These are phyloP conservation scores for Ataeniobius toweri DNA, from an alignment of 2,797 vertebrate species.

Conservation along the genomic window DNA sequence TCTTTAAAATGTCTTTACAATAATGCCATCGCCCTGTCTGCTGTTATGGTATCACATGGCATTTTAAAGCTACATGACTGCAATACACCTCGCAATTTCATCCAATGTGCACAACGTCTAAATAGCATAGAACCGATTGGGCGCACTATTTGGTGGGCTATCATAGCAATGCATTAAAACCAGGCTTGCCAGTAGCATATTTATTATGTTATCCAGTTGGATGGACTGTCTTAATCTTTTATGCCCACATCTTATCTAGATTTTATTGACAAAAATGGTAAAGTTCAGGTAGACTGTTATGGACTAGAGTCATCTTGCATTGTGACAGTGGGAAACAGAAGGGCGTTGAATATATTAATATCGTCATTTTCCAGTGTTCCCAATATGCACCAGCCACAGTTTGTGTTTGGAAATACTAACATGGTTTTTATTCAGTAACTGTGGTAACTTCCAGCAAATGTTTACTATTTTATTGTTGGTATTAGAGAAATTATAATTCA, in stretches of 20 bases:
- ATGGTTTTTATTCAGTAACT: neutral
- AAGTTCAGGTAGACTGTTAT: neutral
- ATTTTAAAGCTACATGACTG: neutral
- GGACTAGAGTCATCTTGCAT: neutral
- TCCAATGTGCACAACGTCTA: neutral
- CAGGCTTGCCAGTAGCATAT: neutral
- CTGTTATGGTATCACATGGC: neutral
- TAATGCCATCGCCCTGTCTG: neutral
- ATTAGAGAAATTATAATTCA: neutral
- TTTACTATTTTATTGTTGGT: neutral
- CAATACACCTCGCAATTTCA: neutral
- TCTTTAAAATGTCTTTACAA: conserved; percentile 5
- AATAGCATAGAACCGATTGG: neutral
- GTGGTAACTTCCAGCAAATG: neutral
- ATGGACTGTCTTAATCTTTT: neutral
- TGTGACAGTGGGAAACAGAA: neutral
- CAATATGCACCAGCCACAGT: neutral
- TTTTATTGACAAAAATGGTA: neutral
- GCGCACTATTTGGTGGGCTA: too few species aligned
- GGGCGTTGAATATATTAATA: neutral
- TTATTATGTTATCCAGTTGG: neutral
- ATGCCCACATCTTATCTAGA: neutral
- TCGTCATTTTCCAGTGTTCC: neutral
- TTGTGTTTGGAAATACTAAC: neutral
- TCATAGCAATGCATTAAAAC: neutral